Evolutionary conservation across 2,797 vertebrate species (phyloP).

Genomic region (Sebastolobus altivelis): DNA sequence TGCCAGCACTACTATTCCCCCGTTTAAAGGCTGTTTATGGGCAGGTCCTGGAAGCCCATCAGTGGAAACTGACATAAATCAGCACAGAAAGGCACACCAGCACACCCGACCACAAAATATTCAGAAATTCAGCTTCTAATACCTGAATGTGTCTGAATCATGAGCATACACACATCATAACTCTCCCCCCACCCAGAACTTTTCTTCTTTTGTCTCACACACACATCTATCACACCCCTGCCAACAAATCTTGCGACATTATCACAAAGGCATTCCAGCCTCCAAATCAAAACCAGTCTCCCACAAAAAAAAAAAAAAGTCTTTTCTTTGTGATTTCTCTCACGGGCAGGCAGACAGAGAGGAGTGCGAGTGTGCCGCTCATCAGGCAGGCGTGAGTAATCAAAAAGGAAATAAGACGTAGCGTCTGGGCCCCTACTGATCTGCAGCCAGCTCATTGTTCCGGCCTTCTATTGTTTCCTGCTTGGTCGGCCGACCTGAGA

Average conservation of each 20-base stretch:
- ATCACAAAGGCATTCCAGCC: slow-evolving; percentile 75
- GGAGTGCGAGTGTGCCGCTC: slow-evolving; percentile 72
- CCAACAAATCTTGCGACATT: slow-evolving; percentile 67
- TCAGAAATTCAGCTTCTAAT: slow-evolving; percentile 31
- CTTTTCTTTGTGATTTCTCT: slow-evolving; percentile 69
- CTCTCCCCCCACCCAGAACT: not conserved
- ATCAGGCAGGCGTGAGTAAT: slow-evolving; percentile 80
- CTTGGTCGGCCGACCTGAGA: slow-evolving; percentile 62
- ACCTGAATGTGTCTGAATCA: slow-evolving; percentile 49
- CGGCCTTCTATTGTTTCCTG: slow-evolving; percentile 69
- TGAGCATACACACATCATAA: slow-evolving; percentile 33
- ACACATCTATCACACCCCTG: slow-evolving; percentile 50
- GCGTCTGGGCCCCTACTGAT: slow-evolving; percentile 78
- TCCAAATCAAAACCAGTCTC: slow-evolving; percentile 81
- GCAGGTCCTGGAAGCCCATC: slow-evolving; percentile 71
- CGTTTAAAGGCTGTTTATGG: slow-evolving; percentile 78
- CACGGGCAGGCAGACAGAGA: slow-evolving; percentile 61
- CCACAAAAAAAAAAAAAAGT: slow-evolving; percentile 53
- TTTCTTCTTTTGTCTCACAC: slow-evolving; percentile 32
- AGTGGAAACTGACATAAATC: slow-evolving; percentile 66
- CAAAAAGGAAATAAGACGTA: slow-evolving; percentile 80
- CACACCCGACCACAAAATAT: slow-evolving; percentile 20
- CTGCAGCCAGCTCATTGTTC: slow-evolving; percentile 78
- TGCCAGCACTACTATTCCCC: slow-evolving; percentile 51
- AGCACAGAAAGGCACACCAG: slow-evolving; percentile 32